Percentiles rank a stretch among this genome's conserved stretches.
Conservation (phyloP, 2,113 vertebrate genomes). For the Pelusios castaneus region DNA sequence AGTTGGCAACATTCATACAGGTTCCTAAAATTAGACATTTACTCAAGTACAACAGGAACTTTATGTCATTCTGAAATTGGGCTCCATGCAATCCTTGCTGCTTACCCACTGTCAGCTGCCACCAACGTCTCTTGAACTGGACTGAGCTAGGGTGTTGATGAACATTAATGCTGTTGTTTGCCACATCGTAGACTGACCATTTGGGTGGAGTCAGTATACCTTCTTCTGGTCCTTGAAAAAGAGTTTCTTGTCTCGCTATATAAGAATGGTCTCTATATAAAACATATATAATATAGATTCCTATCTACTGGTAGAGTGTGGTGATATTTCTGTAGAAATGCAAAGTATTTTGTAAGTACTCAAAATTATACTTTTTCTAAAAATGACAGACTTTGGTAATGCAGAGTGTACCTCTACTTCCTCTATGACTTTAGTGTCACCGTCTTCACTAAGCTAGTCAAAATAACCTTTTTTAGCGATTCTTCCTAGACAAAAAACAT, state of each 20-base stretch:
- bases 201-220: background rate
- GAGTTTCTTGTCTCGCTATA: conserved; percentile 1
- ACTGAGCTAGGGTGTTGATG: background rate
- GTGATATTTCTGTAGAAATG: conserved; percentile 53
- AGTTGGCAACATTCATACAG: background rate
- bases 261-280: conserved; percentile 27
- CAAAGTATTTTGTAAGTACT: conserved; percentile 41
- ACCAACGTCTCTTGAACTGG: background rate
- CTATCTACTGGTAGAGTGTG: conserved; percentile 33
- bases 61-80: background rate
- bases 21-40: background rate
- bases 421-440: conserved; percentile 62
- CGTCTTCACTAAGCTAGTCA: conserved; percentile 71
- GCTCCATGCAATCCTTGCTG: background rate
- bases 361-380: conserved; percentile 37
- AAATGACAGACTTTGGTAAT: conserved; percentile 62
- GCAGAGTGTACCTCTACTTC: conserved; percentile 55
- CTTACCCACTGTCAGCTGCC: background rate
- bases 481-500: conserved; percentile 57
- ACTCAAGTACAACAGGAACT: background rate
- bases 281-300: conserved; percentile 16
- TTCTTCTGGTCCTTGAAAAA: conserved; percentile 20
- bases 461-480: conserved; percentile 76
- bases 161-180: background rate
- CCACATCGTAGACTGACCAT: conserved; percentile 12